These are phyloP conservation scores for Copidosoma aretas DNA, from an alignment of 2,888 invertebrate species.

Conservation along the genomic window DNA sequence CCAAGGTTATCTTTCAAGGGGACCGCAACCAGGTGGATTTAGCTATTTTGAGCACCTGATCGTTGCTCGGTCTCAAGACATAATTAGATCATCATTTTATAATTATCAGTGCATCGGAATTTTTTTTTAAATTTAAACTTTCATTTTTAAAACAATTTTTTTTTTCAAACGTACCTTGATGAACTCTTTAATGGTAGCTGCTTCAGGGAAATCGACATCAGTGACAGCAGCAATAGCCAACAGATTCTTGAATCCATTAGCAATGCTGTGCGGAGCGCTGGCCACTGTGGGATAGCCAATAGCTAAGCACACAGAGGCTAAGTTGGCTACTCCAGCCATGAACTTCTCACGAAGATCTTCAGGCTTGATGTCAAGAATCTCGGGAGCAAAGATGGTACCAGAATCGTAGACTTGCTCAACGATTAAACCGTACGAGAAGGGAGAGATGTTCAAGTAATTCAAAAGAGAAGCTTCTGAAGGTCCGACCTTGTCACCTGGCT, in stretches of 20 bases:
- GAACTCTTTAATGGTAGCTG: conserved; percentile 88
- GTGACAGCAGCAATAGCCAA: conserved; percentile 96
- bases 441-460: conserved; percentile 99
- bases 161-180: conserved; percentile 78
- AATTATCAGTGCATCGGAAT: no score
- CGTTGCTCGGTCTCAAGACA: conserved; percentile 52
- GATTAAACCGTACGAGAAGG: conserved; percentile 96
- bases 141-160: no score
- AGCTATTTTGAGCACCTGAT: conserved; percentile 63
- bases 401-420: conserved; percentile 98
- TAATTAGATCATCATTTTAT: conserved; percentile 53
- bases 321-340: conserved; percentile 90
- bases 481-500: conserved; percentile 97
- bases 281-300: conserved; percentile 97
- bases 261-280: conserved; percentile 96
- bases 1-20: conserved; percentile 47
- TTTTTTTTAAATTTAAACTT: conserved; percentile 1
- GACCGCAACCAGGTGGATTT: conserved; percentile 62
- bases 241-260: conserved; percentile 97
- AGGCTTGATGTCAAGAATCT: conserved; percentile 96
- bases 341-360: conserved; percentile 92
- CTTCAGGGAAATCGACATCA: conserved; percentile 94
- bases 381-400: conserved; percentile 96
- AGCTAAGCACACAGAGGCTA: conserved; percentile 90
- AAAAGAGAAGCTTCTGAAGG: conserved; percentile 98